A percentile compares a stretch with the other conserved stretches of the same genome.
These are phyloP conservation scores for Sweltsa coloradensis DNA, from an alignment of 1,140 invertebrate species.

Conservation along the genomic window DNA sequence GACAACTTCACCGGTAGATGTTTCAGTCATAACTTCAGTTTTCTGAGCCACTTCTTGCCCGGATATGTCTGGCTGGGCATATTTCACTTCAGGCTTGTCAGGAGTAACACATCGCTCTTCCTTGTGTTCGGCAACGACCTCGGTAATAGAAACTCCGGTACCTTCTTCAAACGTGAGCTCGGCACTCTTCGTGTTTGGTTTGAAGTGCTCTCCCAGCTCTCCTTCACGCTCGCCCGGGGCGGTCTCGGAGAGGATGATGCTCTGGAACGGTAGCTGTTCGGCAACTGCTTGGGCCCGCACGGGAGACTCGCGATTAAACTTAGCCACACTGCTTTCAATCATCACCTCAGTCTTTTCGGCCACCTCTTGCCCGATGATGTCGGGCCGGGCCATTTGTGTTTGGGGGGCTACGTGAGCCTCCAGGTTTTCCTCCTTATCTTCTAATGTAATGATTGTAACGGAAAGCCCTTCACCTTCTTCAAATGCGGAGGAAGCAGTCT, in stretches of 20 bases:
- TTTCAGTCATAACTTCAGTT: slow-evolving; percentile 22
- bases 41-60: slow-evolving; percentile 27
- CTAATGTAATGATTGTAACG: slow-evolving; percentile 22
- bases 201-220: slow-evolving; percentile 12
- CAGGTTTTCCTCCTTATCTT: slow-evolving; percentile 27
- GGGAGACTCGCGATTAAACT: slow-evolving; percentile 1
- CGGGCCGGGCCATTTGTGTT: slow-evolving; percentile 2
- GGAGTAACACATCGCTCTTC: slow-evolving; percentile 15
- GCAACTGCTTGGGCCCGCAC: slow-evolving; percentile 21
- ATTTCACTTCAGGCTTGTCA: slow-evolving; percentile 3
- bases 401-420: slow-evolving; percentile 21
- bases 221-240: slow-evolving; percentile 19
- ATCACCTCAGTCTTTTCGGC: slow-evolving; percentile 12
- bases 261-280: slow-evolving; percentile 20
- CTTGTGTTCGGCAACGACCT: slow-evolving; percentile 21
- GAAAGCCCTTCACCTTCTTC: slow-evolving; percentile 20
- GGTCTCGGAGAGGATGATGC: slow-evolving; percentile 17
- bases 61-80: slow-evolving; percentile 19
- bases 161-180: slow-evolving; percentile 20
- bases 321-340: not conserved
- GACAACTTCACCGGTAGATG: slow-evolving; percentile 23
- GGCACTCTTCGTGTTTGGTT: slow-evolving; percentile 18
- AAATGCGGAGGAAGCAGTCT: slow-evolving; percentile 22
- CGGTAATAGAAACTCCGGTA: slow-evolving; percentile 20
- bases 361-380: slow-evolving; percentile 9